Evolutionary conservation across 2,888 invertebrate genomes (phyloP), one percentile per base, ranked within the genome.

Genomic region (Apamea monoglypha): DNA sequence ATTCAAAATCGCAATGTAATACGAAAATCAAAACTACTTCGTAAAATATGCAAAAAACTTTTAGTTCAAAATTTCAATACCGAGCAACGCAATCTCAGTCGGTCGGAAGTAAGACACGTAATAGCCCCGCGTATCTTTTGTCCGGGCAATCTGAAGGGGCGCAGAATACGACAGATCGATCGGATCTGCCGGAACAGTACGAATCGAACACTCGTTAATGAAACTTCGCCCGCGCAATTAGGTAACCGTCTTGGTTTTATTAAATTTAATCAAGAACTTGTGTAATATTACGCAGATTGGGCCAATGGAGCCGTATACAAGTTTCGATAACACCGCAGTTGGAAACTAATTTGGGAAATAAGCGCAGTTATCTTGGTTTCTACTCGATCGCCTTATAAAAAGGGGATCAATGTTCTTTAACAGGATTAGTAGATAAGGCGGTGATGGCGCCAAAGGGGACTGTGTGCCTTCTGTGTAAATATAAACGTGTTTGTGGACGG

Each of bases 211-310:
- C 93, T 95, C 96, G 94, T 96, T 96, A 96, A 96, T 95, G 95
- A 94, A 96, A 96, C 94, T 96, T 95, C 92, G 92, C 92, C 90
- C 90, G 93, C 95, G 95, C 96, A 96, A 96, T 97, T 97, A 96
- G 95, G 94, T 94, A 95, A 94, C 94, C 95, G 93, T 96, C 96
- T 96, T 95, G 95, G 95, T 96, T 97, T 97, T 97, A 96, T 97
- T 96, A 97, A 97, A 96, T 97, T 97, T 97, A 97, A 97, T 96
- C 96, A 96, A 96, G 96, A 96, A 96, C 96, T 97, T 96, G 94
- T 95, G 96, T 94, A 96, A 96, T 96, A 96, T 96, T 95, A 96
- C 96, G 95, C 96, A 96, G 96, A 97, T 96, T 96, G 96, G 96
- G 86, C 95, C 95, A 95, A 96, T 96, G 96, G 94, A 92, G 94